A percentile compares a stretch with the other conserved stretches of the same genome.
These are phyloP conservation scores for Musca domestica DNA, from an alignment of 1,140 invertebrate genomes.

Conservation along the genomic window DNA sequence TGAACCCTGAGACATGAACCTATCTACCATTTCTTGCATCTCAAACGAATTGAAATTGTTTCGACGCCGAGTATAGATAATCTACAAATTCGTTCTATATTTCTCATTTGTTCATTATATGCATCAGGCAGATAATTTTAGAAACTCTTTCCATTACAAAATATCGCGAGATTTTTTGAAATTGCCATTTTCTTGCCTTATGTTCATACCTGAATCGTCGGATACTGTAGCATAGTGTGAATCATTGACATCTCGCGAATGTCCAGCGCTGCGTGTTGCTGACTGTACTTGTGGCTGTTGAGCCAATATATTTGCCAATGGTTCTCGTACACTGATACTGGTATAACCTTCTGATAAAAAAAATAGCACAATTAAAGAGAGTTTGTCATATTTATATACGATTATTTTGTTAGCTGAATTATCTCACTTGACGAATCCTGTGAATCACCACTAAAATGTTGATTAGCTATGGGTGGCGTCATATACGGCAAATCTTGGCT, in stretches of 20 bases:
- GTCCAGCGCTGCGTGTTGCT: conserved; percentile 53
- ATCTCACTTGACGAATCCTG: conserved; percentile 74
- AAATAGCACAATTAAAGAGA: conserved; percentile 5
- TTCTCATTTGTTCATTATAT: too few relatives aligned
- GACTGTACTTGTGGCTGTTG: conserved; percentile 55
- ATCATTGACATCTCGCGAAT: conserved; percentile 54
- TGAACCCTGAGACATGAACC: too few relatives aligned
- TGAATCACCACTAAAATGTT: conserved; percentile 78
- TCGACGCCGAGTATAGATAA: too few relatives aligned
- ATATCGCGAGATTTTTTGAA: too few relatives aligned
- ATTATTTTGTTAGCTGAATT: neutral
- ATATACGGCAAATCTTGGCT: conserved; percentile 87
- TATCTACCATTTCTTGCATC: too few relatives aligned
- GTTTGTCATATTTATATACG: conserved; percentile 11
- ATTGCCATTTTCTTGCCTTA: too few relatives aligned
- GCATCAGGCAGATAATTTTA: too few relatives aligned
- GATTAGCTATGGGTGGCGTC: conserved; percentile 70
- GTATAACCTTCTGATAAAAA: conserved; percentile 76
- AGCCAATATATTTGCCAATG: conserved; percentile 71
- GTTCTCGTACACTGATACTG: conserved; percentile 85
- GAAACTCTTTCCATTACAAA: neutral
- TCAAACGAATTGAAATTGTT: too few relatives aligned
- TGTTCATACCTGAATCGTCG: conserved; percentile 77
- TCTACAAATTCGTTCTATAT: too few relatives aligned
- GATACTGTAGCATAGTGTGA: conserved; percentile 81